Evolutionary conservation across 2,797 vertebrate genomes (phyloP), one percentile per base, ranked within the genome.

Genomic region (Schizopygopsis malacanthus): DNA sequence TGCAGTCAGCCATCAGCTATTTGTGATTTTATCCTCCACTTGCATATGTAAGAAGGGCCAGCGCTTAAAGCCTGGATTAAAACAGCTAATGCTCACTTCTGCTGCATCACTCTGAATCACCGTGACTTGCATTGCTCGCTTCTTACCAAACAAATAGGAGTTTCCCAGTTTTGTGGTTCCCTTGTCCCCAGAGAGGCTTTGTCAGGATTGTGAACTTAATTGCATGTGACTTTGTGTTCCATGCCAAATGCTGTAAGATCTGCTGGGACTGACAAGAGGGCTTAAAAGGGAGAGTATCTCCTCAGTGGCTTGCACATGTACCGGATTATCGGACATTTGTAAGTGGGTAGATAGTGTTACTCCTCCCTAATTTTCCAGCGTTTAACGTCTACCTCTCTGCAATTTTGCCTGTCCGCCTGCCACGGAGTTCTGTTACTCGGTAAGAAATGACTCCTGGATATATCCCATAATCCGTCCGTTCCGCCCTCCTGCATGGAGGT

Each of bases 71-170:
- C 86, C 90, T 52, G 90, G 91, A 92, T 92, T 91, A 90, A 90
- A 92, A 91, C 7, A 45, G 92, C 91, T 90, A 90, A 92, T 91
- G 87, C 89, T 85, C n/a, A 85, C 88, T 89, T 90, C 84, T 91
- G 92, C 91, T 89, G 85, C 87, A 92, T 90, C 82, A 89, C 84
- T 81, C 72, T 84, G 81, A 79, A 83, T 79, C 70, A 86, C 80
- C 77, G 76, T 87, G 89, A 86, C 88, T 85, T 89, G 81, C 22
- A 4, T 88, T 87, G 63, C 59, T 71, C 20, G 16, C 77, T 45
- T 15, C 70, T 25, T 67, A 76, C 78, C 43, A 22, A 67, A 86
- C 79, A 76, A 85, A 80, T 80, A 73, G 67, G 78, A 79, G 59
- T 87, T 84, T 80, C 81, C 83, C 76, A 79, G 75, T 85, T 85